Base-by-base conservation (phyloP, 2,888 invertebrate species). In the Aleiodes leptofemur region DNA sequence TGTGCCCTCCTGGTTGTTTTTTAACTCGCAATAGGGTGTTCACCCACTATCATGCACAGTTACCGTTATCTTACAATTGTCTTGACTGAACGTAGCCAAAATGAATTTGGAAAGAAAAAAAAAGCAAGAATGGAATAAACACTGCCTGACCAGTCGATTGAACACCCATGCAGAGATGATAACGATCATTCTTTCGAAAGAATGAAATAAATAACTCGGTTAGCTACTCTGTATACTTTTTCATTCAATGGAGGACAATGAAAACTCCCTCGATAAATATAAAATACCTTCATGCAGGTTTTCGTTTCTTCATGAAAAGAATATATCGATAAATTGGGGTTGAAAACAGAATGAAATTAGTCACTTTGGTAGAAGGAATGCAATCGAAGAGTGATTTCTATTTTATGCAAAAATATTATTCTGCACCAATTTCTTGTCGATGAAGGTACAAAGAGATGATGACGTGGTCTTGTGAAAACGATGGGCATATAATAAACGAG, bases 161-260 rank as follows among this genome's bases (percentile, higher is more conserved):
- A 77, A 77, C 72, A 73, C 50, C 66, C 76, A 61, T 73, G 72
- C 61, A 48, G 59, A 69, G 72, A 69, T 64, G 79, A 80, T 79
- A 79, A 77, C 73, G 72, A 79, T 80, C 80, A 79, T 69, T 78
- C 77, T 76, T 78, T 79, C 74, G 68, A 72, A 64, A 69, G 74
- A 76, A 74, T 74, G 69, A 74, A 80, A 80, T 79, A 78, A 78
- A 77, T 76, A 79, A 77, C 69, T 73, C 43, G 55, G 43, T 16
- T 34, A 6, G 56, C 29, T 61, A 38, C 56, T 57, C 23, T 70
- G 7, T 43, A 50, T 59, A 50, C 59, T 34, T 48, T 71, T 71
- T 59, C 59, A 50, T 71, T 59, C 48, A 61, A 23, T 23, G 31
- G 48, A 64, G 55, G 72, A 72, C 72, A 72, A 64, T 72, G 72